phyloP scores from a whole-genome alignment of 2,113 vertebrate species.

The Eulemur rufifrons region DNA sequence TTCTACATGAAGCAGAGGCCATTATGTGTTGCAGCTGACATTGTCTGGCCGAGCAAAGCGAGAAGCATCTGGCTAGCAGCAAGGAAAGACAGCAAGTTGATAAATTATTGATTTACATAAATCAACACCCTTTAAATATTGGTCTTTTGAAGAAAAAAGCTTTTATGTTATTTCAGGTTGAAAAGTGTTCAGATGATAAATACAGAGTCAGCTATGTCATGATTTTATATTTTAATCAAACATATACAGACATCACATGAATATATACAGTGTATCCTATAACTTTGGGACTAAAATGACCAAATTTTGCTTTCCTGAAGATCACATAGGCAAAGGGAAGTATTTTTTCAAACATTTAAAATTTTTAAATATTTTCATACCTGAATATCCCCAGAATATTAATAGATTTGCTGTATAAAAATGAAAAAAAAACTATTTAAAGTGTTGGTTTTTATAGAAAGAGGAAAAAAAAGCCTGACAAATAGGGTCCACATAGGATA shows the following conservation, averaged over 20 bases:
- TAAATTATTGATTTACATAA: slow-evolving; percentile 96
- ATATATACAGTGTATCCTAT: neutral
- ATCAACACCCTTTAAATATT: slow-evolving; percentile 93
- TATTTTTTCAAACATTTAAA: neutral
- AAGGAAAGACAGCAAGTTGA: slow-evolving; percentile 86
- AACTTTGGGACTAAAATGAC: neutral
- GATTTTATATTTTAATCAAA: slow-evolving; percentile 75
- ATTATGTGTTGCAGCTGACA: slow-evolving; percentile 93
- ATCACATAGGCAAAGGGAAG: neutral
- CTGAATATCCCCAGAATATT: neutral
- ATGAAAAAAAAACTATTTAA: slow-evolving; percentile 21
- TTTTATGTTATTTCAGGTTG: slow-evolving; percentile 77
- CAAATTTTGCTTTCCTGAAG: neutral
- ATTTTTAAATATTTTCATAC: neutral
- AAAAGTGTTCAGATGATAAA: slow-evolving; percentile 81
- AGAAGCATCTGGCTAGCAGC: slow-evolving; percentile 92
- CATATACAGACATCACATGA: neutral
- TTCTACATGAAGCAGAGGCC: slow-evolving; percentile 89
- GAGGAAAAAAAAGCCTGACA: neutral
- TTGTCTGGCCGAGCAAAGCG: slow-evolving; percentile 84
- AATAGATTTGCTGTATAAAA: neutral
- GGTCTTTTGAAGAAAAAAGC: slow-evolving; percentile 79
- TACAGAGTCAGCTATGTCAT: slow-evolving; percentile 69
- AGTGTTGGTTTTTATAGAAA: slow-evolving; percentile 17
- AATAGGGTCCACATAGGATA: neutral